Base-by-base conservation (phyloP, 2,888 invertebrate genomes). In the Lasius platythorax region DNA sequence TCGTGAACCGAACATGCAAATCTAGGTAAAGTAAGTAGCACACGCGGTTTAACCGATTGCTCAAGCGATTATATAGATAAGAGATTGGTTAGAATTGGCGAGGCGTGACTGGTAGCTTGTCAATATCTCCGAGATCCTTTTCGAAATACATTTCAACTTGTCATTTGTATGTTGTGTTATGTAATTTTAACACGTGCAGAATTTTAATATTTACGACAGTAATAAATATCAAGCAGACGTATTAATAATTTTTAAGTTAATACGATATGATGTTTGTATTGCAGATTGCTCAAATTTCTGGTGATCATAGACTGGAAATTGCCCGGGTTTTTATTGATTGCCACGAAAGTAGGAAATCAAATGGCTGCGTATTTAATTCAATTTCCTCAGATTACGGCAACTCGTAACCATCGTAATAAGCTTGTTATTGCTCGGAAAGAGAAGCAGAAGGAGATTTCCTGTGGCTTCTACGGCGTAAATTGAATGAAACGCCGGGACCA, bases 341-440 rank as follows among this genome's bases (percentile, higher is more conserved):
- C 12, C 8, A 37, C 4, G 33, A 46, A 78, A 78, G 58, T 46
- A 18, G 33, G 8, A 78, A 72, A 6, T 40, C 4, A 18, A 40
- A 67, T 12, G 6, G 4, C 18, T 37, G 12, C 28, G 3, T 46
- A 23, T 72, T n/a, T 61, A 23, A 18, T 40, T 56, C 15, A 28
- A 43, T 61, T 70, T 58, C 43, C 37, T 46, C 18, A 46, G 61
- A 79, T 72, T 9, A 18, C 33, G 23, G 18, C 12, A 28, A 28
- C 37, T 66, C 43, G 12, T 78, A 58, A 72, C 2, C 30, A 4
- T 4, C 37, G 28, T 73, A 81, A 73, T 50, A 50, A 79, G 23
- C 37, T 58, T 37, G 9, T n/a, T 23, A 40, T 30, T 68, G 30
- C 56, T 37, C 5, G 40, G n/a, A 18, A 11, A 61, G 43, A 46